phyloP scores from a whole-genome alignment of 2,888 invertebrate species.

The Campoplex nolae region DNA sequence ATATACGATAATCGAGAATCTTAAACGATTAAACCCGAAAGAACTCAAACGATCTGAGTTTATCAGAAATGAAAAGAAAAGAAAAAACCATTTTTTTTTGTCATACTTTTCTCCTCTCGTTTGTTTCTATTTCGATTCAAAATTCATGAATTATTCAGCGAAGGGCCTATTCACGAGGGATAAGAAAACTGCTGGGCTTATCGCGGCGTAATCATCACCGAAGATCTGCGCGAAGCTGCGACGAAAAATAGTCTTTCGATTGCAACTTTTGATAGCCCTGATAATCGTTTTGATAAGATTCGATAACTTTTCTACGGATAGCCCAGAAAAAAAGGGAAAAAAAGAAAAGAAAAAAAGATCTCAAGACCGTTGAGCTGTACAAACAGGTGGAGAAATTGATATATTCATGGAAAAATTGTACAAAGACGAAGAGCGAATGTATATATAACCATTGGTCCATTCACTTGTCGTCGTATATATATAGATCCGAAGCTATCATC shows the following conservation, averaged over 20 bases:
- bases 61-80: background rate
- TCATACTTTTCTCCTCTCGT: background rate
- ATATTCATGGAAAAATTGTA: conserved; percentile 13
- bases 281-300: background rate
- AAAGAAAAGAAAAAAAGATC: too few relatives aligned
- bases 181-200: background rate
- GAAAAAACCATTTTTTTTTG: background rate
- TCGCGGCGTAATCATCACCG: background rate
- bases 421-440: conserved; percentile 54
- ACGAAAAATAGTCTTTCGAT: background rate
- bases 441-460: conserved; percentile 43
- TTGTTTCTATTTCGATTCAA: background rate
- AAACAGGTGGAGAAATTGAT: conserved; percentile 13
- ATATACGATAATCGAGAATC: background rate
- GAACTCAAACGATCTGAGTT: background rate
- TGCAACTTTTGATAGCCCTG: background rate
- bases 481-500: conserved; percentile 34
- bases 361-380: background rate
- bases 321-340: too few relatives aligned
- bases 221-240: background rate
- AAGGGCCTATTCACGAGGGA: background rate
- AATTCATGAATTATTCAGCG: background rate
- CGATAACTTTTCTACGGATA: background rate
- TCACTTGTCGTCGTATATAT: conserved; percentile 28
- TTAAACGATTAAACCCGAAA: background rate